A percentile compares a stretch with the other conserved stretches of the same genome.
Conservation (phyloP, 2,113 vertebrate genomes). For the Pelecanoides urinatrix region DNA sequence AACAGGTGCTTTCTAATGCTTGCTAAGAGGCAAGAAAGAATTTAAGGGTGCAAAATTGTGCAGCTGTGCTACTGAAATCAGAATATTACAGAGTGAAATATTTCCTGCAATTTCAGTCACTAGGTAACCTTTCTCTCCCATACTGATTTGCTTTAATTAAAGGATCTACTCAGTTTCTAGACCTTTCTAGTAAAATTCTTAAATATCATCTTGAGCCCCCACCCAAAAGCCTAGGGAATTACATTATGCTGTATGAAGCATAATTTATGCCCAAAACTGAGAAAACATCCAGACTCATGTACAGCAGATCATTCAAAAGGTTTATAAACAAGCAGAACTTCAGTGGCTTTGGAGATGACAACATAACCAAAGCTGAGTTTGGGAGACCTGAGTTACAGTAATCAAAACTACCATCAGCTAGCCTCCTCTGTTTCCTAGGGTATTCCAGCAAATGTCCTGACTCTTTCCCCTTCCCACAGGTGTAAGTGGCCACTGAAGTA, state of each 20-base stretch:
- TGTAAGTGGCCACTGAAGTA: background rate
- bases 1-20: background rate
- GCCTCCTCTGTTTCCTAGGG: background rate
- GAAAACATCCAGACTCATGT: background rate
- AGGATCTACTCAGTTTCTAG: background rate
- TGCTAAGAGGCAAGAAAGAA: background rate
- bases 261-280: background rate
- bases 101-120: background rate
- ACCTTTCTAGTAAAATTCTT: background rate
- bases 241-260: background rate
- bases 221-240: background rate
- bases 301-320: background rate
- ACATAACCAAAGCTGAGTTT: background rate
- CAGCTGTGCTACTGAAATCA: background rate
- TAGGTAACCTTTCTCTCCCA: background rate
- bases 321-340: background rate
- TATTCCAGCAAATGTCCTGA: background rate
- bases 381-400: background rate
- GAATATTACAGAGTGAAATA: background rate
- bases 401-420: background rate
- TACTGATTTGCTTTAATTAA: background rate
- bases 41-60: background rate
- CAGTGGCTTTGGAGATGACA: background rate
- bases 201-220: background rate
- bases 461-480: background rate